Base-by-base conservation (phyloP, 1,140 invertebrate species). In the Spodoptera frugiperda region DNA sequence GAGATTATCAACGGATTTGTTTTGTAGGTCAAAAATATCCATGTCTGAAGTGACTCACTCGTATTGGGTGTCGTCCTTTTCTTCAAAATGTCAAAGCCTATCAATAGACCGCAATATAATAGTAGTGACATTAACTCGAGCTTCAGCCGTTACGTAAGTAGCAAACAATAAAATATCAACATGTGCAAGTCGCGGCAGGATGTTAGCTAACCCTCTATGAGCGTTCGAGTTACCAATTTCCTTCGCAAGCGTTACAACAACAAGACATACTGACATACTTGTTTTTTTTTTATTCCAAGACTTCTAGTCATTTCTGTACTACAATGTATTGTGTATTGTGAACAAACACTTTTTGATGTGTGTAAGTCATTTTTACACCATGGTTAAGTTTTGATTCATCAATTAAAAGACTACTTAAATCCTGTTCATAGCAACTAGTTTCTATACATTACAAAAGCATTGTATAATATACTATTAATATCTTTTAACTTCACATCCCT, bases 101-200 rank as follows among this genome's bases (percentile, higher is more conserved):
- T 61, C 57, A 61, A 61, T 39, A 61, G 57, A 63, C 15, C 15
- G 9, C 3, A 5, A 63, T 53, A 15, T 53, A 33, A 44, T 44
- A 39, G 33, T 8, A 39, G n/a, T 63, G 59, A 63, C 59, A 63
- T 63, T 63, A 63, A 17, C 33, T 44, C 33, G 33, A 44, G 33
- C 59, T 63, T 61, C 57, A 61, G n/a, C 30, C 8, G 30, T 61
- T 63, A 63, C 59, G 59, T 63, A 63, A 63, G 59, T 44, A 10
- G 12, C n/a, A 19, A 63, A 63, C 59, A 63, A 63, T 63, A 63
- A 63, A 63, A 63, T 63, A 63, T 63, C 59, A 63, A 63, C 59
- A 44, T 63, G 59, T 67, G 63, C 63, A 25, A 21, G 63, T 49
- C 48, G 44, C 25, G 17, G 12, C 63, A 67, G 63, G 63, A 67